Evolutionary conservation across 2,888 invertebrate species (phyloP), one percentile per base, ranked within the genome.

Genomic region (Pomacea canaliculata): DNA sequence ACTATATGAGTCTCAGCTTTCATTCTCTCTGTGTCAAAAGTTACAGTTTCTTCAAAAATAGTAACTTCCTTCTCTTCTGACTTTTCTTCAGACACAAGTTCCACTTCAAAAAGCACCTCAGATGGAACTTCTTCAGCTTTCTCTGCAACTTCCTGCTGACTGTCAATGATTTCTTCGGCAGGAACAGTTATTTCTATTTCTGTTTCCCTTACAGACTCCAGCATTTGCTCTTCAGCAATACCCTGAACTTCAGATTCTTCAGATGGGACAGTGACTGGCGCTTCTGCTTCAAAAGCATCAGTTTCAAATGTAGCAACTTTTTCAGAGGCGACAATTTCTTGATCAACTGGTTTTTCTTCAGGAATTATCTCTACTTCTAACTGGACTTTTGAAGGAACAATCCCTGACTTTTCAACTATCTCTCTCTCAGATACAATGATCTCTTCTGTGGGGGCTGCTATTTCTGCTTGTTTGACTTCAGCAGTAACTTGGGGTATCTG

Each of bases 51-150:
- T 73, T 83, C 82, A 77, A 87, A 79, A 65, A 80, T 78, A 13
- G 86, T 73, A 60, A 85, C 78, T 37, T 86, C 83, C 72, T 85
- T 85, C 72, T 85, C 84, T 60, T 80, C 76, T 48, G 86, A 85
- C 73, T 84, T 82, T 66, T 82, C 82, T 70, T 82, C 78, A 13
- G 85, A 72, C 66, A 85, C 81, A 72, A 85, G 85, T 73, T 83
- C 68, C 7, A 78, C 77, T 37, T 76, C 75, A 66, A 85, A 85
- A 73, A 83, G 66, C 13, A 78, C 78, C 48, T 76, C 78, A 49
- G 78, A 70, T 8, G 80, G 74, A 51, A 68, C 74, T 65, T 59
- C 48, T 68, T 75, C 74, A 16, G 71, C 78, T 60, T 71, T 56
- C 37, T 71, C 59, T 51, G 23, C 62, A n/a, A 59, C 27, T 27